These are phyloP conservation scores for Amphiduros pacificus DNA, from an alignment of 2,888 invertebrate species.

Conservation along the genomic window DNA sequence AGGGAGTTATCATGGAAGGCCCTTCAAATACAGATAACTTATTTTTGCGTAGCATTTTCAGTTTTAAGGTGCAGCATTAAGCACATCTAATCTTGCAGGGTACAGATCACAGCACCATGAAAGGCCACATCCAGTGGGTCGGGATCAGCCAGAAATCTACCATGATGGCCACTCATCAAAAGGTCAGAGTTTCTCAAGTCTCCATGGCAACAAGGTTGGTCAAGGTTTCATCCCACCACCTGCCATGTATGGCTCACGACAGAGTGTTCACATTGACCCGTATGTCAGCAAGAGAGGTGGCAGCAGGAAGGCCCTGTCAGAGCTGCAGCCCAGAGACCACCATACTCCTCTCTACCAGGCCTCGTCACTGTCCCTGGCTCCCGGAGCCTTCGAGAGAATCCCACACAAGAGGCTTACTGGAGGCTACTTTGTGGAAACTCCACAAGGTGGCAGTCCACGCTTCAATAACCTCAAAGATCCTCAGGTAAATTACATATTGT, in stretches of 20 bases:
- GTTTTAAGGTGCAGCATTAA: too few relatives aligned
- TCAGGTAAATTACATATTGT: too few relatives aligned
- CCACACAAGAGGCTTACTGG: too few relatives aligned
- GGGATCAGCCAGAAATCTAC: slow-evolving; percentile 12
- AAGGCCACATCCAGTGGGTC: slow-evolving; percentile 15
- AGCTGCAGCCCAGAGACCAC: slow-evolving; percentile 3
- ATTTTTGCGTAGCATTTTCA: too few relatives aligned
- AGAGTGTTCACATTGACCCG: background rate
- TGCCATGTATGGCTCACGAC: slow-evolving; percentile 3
- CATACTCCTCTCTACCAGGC: background rate
- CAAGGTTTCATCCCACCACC: background rate
- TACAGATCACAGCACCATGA: slow-evolving; percentile 7
- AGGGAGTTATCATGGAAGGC: too few relatives aligned
- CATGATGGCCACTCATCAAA: background rate
- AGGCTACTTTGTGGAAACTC: too few relatives aligned
- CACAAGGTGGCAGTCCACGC: background rate
- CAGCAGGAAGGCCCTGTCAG: background rate
- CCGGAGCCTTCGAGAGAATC: background rate
- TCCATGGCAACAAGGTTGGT: background rate
- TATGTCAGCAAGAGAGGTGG: background rate
- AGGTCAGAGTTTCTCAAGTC: slow-evolving; percentile 6
- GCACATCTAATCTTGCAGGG: too few relatives aligned
- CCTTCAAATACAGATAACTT: too few relatives aligned
- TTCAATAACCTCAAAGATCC: too few relatives aligned
- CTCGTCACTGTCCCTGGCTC: background rate